Conservation (phyloP, 2,888 invertebrate species). For the Phengaris alcon region DNA sequence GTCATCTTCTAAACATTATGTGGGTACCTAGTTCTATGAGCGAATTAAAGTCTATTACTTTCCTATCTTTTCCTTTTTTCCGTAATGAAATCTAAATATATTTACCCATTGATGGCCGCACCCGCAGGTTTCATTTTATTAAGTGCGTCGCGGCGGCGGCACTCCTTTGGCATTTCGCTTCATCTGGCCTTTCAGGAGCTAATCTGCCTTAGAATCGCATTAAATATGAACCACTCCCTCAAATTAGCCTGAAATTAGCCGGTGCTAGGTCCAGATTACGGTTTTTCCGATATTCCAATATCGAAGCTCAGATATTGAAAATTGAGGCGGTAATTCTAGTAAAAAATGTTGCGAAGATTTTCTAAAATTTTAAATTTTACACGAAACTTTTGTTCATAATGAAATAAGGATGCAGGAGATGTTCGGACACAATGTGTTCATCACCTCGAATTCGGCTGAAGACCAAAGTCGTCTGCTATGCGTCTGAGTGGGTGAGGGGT, state of each 20-base stretch:
- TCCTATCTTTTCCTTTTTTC: background rate
- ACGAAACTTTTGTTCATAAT: background rate
- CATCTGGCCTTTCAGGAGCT: slow-evolving; percentile 5
- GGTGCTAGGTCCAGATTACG: background rate
- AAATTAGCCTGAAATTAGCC: slow-evolving; percentile 3
- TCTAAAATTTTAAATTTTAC: background rate
- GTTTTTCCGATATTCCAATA: slow-evolving; percentile 14
- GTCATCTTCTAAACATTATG: no score
- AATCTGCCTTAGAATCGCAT: slow-evolving; percentile 2
- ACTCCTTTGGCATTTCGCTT: slow-evolving; percentile 23
- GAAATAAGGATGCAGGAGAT: background rate
- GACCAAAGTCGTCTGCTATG: no score
- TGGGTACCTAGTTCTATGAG: no score
- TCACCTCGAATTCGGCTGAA: background rate
- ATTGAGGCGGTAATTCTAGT: background rate
- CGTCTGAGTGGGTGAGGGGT: no score
- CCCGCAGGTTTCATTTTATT: background rate
- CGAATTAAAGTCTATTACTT: no score
- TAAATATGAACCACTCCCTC: slow-evolving; percentile 13
- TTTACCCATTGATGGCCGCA: background rate
- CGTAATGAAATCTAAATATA: background rate
- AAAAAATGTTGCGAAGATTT: slow-evolving; percentile 4
- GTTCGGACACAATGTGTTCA: background rate
- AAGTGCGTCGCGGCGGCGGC: background rate
- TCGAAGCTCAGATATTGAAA: background rate